These are phyloP conservation scores for Sphinx pinastri DNA, from an alignment of 2,888 invertebrate genomes.

Conservation along the genomic window DNA sequence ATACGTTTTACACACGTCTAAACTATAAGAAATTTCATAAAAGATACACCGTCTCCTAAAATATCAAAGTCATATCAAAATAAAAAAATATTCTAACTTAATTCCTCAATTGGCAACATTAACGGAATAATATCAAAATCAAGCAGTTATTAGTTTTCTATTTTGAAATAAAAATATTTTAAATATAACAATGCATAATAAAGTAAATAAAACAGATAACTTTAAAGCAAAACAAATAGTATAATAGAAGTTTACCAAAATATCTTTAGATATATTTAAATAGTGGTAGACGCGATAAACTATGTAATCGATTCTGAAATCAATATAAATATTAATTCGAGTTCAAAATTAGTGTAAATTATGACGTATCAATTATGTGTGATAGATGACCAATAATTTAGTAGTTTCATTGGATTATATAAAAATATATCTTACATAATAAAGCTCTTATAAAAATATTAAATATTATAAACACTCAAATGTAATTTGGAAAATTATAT, in stretches of 20 bases:
- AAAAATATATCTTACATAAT: slow-evolving; percentile 32
- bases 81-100: background rate
- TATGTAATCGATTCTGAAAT: background rate
- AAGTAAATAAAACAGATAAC: too few species aligned
- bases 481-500: slow-evolving; percentile 24
- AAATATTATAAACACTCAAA: slow-evolving; percentile 14
- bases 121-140: background rate
- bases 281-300: background rate
- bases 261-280: background rate
- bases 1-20: slow-evolving; percentile 58
- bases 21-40: slow-evolving; percentile 26
- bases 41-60: slow-evolving; percentile 21
- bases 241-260: background rate
- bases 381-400: slow-evolving; percentile 74
- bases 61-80: slow-evolving; percentile 10
- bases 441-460: slow-evolving; percentile 33
- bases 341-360: slow-evolving; percentile 34
- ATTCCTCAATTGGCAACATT: slow-evolving; percentile 11
- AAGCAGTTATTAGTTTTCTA: background rate
- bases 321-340: slow-evolving; percentile 30
- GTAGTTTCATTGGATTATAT: slow-evolving; percentile 54
- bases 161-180: too few species aligned
- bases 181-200: too few species aligned
- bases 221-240: background rate
- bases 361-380: slow-evolving; percentile 72